Percentiles rank a stretch among this genome's conserved stretches.
These are phyloP conservation scores for Datnioides undecimradiatus DNA, from an alignment of 2,113 vertebrate genomes.

Conservation along the genomic window DNA sequence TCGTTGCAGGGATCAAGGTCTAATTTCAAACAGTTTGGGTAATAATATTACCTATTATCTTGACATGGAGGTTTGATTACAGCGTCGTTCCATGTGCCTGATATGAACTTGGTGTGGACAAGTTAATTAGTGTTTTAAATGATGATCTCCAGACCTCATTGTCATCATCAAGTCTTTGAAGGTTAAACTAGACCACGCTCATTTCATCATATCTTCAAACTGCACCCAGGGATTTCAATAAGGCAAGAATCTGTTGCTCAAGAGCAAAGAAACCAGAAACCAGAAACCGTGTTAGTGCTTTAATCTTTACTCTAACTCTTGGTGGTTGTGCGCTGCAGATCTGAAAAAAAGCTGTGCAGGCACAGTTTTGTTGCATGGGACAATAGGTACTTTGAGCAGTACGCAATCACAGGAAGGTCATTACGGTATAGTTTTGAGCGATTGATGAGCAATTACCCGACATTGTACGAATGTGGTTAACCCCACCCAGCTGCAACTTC, in stretches of 20 bases:
- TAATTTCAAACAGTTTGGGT: no score
- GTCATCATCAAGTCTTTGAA: neutral
- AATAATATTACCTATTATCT: no score
- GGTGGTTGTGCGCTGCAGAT: neutral
- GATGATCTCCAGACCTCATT: no score
- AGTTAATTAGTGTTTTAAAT: no score
- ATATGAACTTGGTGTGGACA: no score
- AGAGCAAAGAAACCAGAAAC: no score
- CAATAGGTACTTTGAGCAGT: neutral
- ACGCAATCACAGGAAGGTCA: neutral
- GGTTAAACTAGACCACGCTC: neutral
- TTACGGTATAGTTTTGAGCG: neutral
- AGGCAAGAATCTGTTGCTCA: neutral
- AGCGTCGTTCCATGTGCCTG: no score
- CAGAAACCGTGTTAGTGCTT: no score
- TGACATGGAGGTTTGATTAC: no score
- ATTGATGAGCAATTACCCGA: conserved; percentile 26
- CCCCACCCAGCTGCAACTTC: conserved; percentile 4
- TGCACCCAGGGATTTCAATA: neutral
- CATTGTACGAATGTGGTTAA: conserved; percentile 7
- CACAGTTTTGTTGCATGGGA: neutral
- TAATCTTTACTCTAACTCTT: neutral
- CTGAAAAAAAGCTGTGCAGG: neutral
- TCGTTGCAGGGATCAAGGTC: no score
- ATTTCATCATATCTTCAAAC: no score